Evolutionary conservation across 2,797 vertebrate genomes (phyloP), one percentile per base, ranked within the genome.

Genomic region (Lateolabrax maculatus): DNA sequence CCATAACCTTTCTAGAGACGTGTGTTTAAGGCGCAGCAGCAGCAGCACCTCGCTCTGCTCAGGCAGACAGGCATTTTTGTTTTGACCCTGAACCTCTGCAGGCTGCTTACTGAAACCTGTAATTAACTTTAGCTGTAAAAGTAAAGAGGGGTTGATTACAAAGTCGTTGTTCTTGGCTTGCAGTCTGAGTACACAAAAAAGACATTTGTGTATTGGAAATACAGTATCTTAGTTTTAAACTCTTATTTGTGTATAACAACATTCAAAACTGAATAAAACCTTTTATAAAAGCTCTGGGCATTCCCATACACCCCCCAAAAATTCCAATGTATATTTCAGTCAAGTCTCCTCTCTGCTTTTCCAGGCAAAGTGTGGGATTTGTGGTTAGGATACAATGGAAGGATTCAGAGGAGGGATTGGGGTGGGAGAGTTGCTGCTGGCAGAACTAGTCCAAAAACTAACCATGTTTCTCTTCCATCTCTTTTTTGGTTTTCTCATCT

Each of bases 261-360:
- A 75, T 19, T 41, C 23, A 69, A 13, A 63, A 60, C 23, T 82
- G 69, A 66, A 75, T 77, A 51, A 56, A 80, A 68, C 29, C 34
- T 67, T 86, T 76, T 41, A 41, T 31, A 67, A 83, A 81, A 79
- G 61, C 77, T 75, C 62, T 66, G 72, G 81, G 65, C 57, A 81
- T 89, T 89, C 82, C 73, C 79, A 76, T 46, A 56, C 75, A 74
- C 31, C 9, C 74, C 70, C 36, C 52, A 71, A 94, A 92, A 75
- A 88, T 93, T 89, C 92, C 93, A 81, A 87, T 81, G 75, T 90
- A 86, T 89, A 90, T 93, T 93, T 91, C 80, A 88, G 89, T 83
- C 81, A 55, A 84, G 89, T 80, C 89, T 89, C 73, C 62, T 74
- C 80, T 89, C 81, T 78, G 78, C 88, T 90, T 90, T 92, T 92